phyloP scores from a whole-genome alignment of 2,888 invertebrate genomes.

The Microctonus aethiopoides region DNA sequence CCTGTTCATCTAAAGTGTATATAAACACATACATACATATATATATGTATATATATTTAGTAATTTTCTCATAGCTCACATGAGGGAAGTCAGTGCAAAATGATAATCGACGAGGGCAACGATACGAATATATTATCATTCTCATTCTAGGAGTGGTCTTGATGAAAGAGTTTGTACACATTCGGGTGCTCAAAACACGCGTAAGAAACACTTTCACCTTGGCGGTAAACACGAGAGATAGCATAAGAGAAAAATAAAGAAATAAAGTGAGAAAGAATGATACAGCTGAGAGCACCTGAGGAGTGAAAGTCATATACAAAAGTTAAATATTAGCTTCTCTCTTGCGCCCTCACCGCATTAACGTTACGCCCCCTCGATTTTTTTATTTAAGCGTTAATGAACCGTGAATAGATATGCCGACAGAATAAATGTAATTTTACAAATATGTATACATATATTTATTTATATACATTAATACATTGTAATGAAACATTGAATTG shows the following conservation, averaged over 20 bases:
- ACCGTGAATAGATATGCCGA: background rate
- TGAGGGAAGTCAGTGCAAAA: constrained; percentile 2
- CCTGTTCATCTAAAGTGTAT: background rate
- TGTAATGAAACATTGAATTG: too few relatives aligned
- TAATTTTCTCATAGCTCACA: constrained; percentile 1
- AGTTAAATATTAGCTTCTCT: background rate
- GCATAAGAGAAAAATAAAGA: constrained; percentile 11
- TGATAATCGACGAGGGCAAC: constrained; percentile 6
- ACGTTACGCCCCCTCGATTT: constrained; percentile 15
- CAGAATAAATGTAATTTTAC: background rate
- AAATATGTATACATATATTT: background rate
- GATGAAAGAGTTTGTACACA: constrained; percentile 37
- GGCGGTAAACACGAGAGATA: constrained; percentile 37
- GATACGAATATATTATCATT: constrained; percentile 33
- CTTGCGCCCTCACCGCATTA: background rate
- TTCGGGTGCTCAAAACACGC: constrained; percentile 38
- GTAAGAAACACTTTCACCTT: constrained; percentile 52
- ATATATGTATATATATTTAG: background rate
- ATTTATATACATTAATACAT: background rate
- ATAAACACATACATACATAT: too few relatives aligned
- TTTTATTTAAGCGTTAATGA: background rate
- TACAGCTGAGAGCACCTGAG: background rate
- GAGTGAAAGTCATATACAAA: constrained; percentile 10
- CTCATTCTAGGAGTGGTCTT: constrained; percentile 31
- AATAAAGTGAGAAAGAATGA: background rate